phyloP scores from a whole-genome alignment of 1,140 invertebrate species.

The Cydia amplana region DNA sequence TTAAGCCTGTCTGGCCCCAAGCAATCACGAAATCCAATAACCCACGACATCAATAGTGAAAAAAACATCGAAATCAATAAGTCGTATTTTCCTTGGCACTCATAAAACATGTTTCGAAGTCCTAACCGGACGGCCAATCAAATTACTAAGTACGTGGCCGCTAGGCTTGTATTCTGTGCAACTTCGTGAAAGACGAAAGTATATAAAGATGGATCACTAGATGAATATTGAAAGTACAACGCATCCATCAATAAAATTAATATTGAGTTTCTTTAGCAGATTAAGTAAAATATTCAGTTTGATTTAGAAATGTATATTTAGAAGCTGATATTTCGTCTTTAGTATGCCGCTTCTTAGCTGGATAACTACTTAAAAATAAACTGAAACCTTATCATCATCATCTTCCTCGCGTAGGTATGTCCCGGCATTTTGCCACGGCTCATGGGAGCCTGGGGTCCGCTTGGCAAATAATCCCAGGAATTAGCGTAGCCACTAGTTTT shows the following conservation, averaged over 20 bases:
- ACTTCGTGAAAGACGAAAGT: constrained; percentile 8
- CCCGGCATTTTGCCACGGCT: too few relatives aligned
- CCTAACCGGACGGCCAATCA: constrained; percentile 51
- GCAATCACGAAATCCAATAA: constrained; percentile 26
- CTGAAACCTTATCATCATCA: too few relatives aligned
- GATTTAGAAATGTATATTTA: too few relatives aligned
- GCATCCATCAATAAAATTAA: constrained; percentile 1
- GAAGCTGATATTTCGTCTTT: too few relatives aligned
- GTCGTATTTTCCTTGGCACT: constrained; percentile 45
- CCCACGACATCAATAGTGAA: constrained; percentile 31
- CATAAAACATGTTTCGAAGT: constrained; percentile 47
- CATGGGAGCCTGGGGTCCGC: too few relatives aligned
- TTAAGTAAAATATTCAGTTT: not conserved
- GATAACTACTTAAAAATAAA: too few relatives aligned
- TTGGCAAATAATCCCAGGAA: too few relatives aligned
- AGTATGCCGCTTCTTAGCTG: too few relatives aligned
- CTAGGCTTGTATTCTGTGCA: constrained; percentile 41
- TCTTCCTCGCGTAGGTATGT: too few relatives aligned
- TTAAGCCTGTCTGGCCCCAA: not conserved
- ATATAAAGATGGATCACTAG: constrained; percentile 6
- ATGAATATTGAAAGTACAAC: not conserved
- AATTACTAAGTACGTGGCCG: constrained; percentile 52
- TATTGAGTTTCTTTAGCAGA: too few relatives aligned
- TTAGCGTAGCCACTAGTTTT: too few relatives aligned
- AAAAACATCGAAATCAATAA: constrained; percentile 38